These are phyloP conservation scores for Acromyrmex echinatior DNA, from an alignment of 1,140 invertebrate genomes.

Conservation along the genomic window DNA sequence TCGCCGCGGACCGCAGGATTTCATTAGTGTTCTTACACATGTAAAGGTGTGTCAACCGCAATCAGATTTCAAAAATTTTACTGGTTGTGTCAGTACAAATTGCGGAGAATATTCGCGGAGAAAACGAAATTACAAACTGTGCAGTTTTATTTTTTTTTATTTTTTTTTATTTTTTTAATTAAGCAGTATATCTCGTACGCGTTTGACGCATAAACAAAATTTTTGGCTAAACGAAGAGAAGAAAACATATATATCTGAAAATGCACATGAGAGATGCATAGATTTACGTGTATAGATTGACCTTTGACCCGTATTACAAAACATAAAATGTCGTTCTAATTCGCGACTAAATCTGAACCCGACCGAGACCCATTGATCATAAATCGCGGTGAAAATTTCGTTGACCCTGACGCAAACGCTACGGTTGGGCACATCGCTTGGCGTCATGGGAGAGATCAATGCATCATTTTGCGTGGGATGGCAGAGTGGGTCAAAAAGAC, in stretches of 20 bases:
- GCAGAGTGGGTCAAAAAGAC: slow-evolving; percentile 27
- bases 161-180: background rate
- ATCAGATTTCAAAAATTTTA: slow-evolving; percentile 24
- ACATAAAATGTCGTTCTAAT: slow-evolving; percentile 50
- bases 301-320: slow-evolving; percentile 5
- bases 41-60: slow-evolving; percentile 39
- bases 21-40: slow-evolving; percentile 58
- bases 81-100: background rate
- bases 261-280: background rate
- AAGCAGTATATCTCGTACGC: background rate
- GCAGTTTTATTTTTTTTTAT: background rate
- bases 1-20: slow-evolving; percentile 45
- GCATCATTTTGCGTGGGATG: slow-evolving; percentile 42
- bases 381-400: slow-evolving; percentile 60
- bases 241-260: background rate
- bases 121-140: background rate
- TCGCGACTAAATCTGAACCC: slow-evolving; percentile 4
- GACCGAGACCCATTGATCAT: slow-evolving; percentile 46
- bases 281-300: slow-evolving; percentile 14
- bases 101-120: background rate
- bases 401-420: slow-evolving; percentile 55
- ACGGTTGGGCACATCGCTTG: slow-evolving; percentile 26
- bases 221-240: background rate
- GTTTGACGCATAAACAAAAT: background rate
- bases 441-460: slow-evolving; percentile 53